These are phyloP conservation scores for Zygothrica quintamaculata DNA, from an alignment of 2,888 invertebrate species.

Conservation along the genomic window DNA sequence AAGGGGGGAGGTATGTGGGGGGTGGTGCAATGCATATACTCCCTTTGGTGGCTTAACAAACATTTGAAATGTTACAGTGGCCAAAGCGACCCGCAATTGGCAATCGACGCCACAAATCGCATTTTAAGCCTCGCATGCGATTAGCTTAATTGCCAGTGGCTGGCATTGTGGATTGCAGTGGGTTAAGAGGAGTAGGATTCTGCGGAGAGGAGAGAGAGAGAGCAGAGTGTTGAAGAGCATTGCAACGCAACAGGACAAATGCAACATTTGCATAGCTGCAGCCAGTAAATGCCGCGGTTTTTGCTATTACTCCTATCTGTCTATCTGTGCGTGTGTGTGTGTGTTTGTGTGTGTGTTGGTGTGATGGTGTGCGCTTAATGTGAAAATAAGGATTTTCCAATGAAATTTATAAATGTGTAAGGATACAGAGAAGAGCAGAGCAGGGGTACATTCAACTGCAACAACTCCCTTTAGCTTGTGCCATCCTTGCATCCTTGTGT, in stretches of 20 bases:
- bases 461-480: too few species aligned
- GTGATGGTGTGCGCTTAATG: constrained; percentile 62
- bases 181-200: neutral
- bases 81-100: constrained; percentile 55
- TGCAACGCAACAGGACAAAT: constrained; percentile 72
- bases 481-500: constrained; percentile 17
- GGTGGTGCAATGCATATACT: too few species aligned
- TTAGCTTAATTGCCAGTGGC: constrained; percentile 84
- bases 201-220: neutral
- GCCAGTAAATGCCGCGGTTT: constrained; percentile 19
- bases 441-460: too few species aligned
- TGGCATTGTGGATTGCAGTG: constrained; percentile 4
- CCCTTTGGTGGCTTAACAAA: constrained; percentile 9
- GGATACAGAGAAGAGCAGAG: neutral
- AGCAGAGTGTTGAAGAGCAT: neutral
- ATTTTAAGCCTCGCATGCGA: constrained; percentile 84
- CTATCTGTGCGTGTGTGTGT: constrained; percentile 10
- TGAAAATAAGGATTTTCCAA: constrained; percentile 83
- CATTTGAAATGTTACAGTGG: constrained; percentile 38
- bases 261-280: constrained; percentile 74
- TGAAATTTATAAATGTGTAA: constrained; percentile 84
- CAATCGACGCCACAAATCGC: constrained; percentile 80
- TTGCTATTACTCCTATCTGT: too few species aligned
- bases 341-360: constrained; percentile 4
- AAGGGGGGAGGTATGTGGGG: constrained; percentile 5